Evolutionary conservation across 2,888 invertebrate species (phyloP), one percentile per base, ranked within the genome.

Genomic region (Anagyrus pseudococci): DNA sequence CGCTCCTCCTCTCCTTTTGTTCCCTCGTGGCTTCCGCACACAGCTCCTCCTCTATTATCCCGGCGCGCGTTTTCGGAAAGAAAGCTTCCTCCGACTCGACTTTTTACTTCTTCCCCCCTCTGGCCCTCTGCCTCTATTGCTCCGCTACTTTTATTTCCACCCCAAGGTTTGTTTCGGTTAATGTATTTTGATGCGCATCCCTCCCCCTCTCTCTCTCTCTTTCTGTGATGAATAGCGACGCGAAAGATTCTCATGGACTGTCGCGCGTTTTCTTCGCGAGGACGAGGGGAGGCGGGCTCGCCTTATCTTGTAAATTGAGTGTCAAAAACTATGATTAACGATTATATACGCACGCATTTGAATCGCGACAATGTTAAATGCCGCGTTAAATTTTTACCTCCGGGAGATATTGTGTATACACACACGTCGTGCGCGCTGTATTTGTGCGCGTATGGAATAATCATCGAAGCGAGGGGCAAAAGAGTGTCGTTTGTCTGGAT

Each of bases 171-270:
- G n/a, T n/a, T n/a, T n/a, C 33, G 33, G 33, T 37, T 37, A 37
- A 37, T 37, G 33, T 37, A 37, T 37, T 37, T 37, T 37, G 33
- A 37, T 71, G 70, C 74, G 75, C 74, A 74, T 72, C 73, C 71
- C 72, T n/a, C n/a, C n/a, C n/a, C n/a, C n/a, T n/a, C n/a, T n/a
- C n/a, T n/a, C n/a, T n/a, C n/a, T n/a, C n/a, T n/a, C n/a, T n/a
- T n/a, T n/a, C n/a, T 70, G 70, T 62, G 61, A 64, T 26, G 64
- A 69, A 66, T 66, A 67, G 20, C 52, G 56, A 46, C 50, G 46
- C 23, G 54, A 63, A 57, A 59, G 33, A 37, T 37, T 15, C 33
- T 8, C 15, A 10, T 15, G n/a, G n/a, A 10, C 33, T 8, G 13
- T 37, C 33, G 4, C 4, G 33, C 33, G 4, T 37, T 37, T 37